Evolutionary conservation across 2,888 invertebrate genomes (phyloP).

Genomic region (Microplitis deprimator): DNA sequence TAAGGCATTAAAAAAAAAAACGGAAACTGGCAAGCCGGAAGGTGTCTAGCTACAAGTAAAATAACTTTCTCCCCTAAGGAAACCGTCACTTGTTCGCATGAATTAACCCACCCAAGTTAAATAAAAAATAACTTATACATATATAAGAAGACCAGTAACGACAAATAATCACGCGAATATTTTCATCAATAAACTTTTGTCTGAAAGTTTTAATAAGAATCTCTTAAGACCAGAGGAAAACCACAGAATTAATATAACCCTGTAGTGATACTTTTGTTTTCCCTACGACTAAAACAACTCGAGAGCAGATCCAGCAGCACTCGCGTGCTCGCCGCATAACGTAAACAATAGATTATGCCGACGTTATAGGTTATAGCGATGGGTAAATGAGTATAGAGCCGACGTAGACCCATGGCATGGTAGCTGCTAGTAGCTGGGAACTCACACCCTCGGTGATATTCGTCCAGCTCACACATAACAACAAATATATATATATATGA

Average conservation of each 20-base stretch:
- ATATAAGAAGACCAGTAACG: no score
- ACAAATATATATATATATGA: neutral
- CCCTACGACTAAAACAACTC: neutral
- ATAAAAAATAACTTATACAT: neutral
- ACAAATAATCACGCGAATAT: no score
- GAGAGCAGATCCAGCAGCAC: neutral
- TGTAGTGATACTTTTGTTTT: neutral
- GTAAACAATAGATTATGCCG: slow-evolving; percentile 70
- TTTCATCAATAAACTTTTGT: no score
- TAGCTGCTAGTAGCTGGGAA: slow-evolving; percentile 49
- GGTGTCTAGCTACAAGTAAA: slow-evolving; percentile 67
- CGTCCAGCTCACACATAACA: slow-evolving; percentile 18
- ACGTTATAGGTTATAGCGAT: slow-evolving; percentile 46
- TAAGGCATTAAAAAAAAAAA: slow-evolving; percentile 58
- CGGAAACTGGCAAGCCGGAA: slow-evolving; percentile 69
- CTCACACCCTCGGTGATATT: slow-evolving; percentile 49
- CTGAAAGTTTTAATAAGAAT: no score
- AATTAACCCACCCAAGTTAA: neutral
- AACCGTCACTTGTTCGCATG: slow-evolving; percentile 22
- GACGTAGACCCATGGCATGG: slow-evolving; percentile 21
- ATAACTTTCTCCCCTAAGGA: slow-evolving; percentile 58
- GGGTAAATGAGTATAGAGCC: slow-evolving; percentile 6
- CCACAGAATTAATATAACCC: no score
- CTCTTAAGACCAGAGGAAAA: no score
- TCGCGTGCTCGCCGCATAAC: slow-evolving; percentile 68